Evolutionary conservation across 2,888 invertebrate genomes (phyloP), one percentile per base, ranked within the genome.

Genomic region (Drosophila subquinaria): DNA sequence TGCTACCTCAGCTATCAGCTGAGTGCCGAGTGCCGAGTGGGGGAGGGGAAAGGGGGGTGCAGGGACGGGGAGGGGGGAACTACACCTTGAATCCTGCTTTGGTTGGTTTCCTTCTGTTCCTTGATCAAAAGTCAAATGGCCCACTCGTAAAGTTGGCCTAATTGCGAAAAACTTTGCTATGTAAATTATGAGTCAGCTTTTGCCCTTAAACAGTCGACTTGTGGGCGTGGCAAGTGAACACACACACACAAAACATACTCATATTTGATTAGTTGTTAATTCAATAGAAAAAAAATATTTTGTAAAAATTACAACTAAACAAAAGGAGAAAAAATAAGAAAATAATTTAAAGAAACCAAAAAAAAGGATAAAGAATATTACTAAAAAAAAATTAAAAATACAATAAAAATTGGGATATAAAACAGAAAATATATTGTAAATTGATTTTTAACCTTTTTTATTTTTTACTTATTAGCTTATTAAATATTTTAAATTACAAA

Each of bases 1-100:
- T 79, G 78, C 70, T 79, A 74, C 70, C 76, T 64, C 51, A 78
- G 50, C 65, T 64, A 75, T 69, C 75, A 63, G 75, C 35, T 33
- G 57, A 55, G 33, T 30, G 69, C 35, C 17, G 57, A 55, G 33
- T 30, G 69, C 35, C 17, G 35, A 15, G 17, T 13, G 20, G 20
- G 30, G 1, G n/a, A 17, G 17, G 17, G 17, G 17, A 1, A 1
- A 17, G 36, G 17, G 2, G 30, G 36, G 17, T 1, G 30, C 1
- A 8, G 30, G 30, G 11, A 4, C 8, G 3, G 13, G 27, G 27
- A 5, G 27, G 27, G 38, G 33, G 23, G 23, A 17, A 17, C 13
- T 13, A 17, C 52, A 70, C 55, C 55, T 68, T 51, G 56, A 55
- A 60, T 74, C 75, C 65, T 70, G 47, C 43, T 57, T 47, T 45